phyloP scores from a whole-genome alignment of 92 coral and sea anemone species.

The Heteractis magnifica region DNA sequence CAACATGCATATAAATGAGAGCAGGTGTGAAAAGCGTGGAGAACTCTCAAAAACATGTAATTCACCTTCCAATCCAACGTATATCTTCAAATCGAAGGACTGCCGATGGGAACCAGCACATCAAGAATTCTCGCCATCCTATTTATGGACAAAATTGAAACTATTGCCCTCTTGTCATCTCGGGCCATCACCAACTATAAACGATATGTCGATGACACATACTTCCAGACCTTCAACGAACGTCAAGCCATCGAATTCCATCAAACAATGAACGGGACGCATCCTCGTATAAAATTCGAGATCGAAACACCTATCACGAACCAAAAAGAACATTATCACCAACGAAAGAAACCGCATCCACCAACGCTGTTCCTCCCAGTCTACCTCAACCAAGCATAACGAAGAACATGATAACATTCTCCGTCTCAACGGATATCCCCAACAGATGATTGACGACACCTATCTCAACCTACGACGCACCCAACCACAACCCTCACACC shows the following conservation, averaged over 20 bases:
- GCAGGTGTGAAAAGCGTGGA: too few relatives aligned
- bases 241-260: too few relatives aligned
- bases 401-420: neutral
- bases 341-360: neutral
- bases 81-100: constrained; percentile 36
- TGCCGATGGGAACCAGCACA: constrained; percentile 30
- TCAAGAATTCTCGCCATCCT: constrained; percentile 44
- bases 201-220: too few relatives aligned
- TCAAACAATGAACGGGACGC: too few relatives aligned
- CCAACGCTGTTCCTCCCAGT: neutral
- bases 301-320: too few relatives aligned
- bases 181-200: too few relatives aligned
- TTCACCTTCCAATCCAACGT: constrained; percentile 24
- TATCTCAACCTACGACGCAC: neutral
- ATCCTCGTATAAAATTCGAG: too few relatives aligned
- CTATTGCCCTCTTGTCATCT: constrained; percentile 37
- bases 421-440: neutral
- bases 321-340: neutral
- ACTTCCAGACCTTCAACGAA: too few relatives aligned
- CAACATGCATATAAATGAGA: too few relatives aligned
- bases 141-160: constrained; percentile 53
- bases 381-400: neutral
- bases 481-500: too few relatives aligned
- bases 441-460: neutral
- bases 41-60: constrained; percentile 28